phyloP scores from a whole-genome alignment of 2,797 vertebrate genomes.

The Lepus oiostolus region DNA sequence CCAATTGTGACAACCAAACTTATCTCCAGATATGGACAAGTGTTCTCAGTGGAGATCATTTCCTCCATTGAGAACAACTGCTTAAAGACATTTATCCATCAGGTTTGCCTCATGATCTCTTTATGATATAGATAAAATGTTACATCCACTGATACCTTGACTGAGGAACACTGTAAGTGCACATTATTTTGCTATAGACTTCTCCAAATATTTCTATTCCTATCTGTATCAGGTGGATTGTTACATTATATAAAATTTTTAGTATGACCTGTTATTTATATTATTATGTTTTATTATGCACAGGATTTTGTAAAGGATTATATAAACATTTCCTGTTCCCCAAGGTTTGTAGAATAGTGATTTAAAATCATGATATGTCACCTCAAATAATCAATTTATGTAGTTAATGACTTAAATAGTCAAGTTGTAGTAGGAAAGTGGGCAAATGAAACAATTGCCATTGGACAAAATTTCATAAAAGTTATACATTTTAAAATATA shows the following conservation, averaged over 20 bases:
- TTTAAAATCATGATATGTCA: constrained; percentile 54
- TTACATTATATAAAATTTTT: constrained; percentile 10
- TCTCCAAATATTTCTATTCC: not conserved
- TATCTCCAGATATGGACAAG: not conserved
- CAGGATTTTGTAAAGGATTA: not conserved
- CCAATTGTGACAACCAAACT: not conserved
- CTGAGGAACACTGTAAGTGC: not conserved
- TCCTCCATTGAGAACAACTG: not conserved
- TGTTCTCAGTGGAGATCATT: not conserved
- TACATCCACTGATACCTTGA: not conserved
- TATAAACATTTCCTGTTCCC: not conserved
- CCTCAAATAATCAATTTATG: constrained; percentile 29
- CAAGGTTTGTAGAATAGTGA: constrained; percentile 22
- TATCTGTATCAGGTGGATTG: not conserved
- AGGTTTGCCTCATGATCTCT: constrained; percentile 38
- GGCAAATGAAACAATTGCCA: not conserved
- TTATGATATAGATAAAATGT: constrained; percentile 28
- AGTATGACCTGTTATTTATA: constrained; percentile 43
- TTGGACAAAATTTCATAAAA: constrained; percentile 52
- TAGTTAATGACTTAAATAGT: constrained; percentile 21
- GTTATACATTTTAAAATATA: constrained; percentile 77
- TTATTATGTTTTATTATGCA: constrained; percentile 34
- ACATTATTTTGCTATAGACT: constrained; percentile 17
- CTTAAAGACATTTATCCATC: not conserved
- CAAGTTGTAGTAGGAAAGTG: not conserved